Percentiles rank a stretch among this genome's conserved stretches.
Conservation (phyloP, 2,113 vertebrate species). For the Podiceps cristatus region DNA sequence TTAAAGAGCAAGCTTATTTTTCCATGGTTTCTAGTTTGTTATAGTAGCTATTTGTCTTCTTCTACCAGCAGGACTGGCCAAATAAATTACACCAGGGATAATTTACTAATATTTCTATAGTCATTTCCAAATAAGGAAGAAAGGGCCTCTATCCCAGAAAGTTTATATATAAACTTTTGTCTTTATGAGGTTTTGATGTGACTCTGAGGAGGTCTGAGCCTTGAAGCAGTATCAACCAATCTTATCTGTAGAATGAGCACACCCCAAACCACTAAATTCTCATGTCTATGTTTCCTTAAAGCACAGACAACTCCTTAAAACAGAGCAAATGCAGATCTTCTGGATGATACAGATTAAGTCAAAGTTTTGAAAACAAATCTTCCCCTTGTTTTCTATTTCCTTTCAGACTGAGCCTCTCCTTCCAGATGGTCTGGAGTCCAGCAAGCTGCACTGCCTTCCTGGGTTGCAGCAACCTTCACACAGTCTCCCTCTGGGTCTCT, state of each 20-base stretch:
- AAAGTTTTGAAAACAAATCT: not conserved
- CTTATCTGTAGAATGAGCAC: not conserved
- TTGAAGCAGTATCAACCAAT: not conserved
- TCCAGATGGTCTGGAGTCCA: conserved; percentile 39
- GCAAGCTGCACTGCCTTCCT: not conserved
- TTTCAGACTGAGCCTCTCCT: not conserved
- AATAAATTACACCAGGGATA: not conserved
- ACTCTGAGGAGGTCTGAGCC: not conserved
- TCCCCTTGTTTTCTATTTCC: not conserved
- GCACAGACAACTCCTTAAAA: not conserved
- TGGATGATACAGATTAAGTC: not conserved
- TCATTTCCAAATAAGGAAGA: not conserved
- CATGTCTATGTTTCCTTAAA: not conserved
- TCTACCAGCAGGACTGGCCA: not conserved
- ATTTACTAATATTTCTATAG: not conserved
- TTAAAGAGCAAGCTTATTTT: conserved; percentile 6
- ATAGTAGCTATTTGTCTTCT: not conserved
- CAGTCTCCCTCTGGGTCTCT: conserved; percentile 52
- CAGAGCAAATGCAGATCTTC: not conserved
- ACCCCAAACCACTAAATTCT: not conserved
- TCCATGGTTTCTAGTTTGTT: not conserved
- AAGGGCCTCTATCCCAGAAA: not conserved
- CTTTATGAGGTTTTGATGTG: not conserved
- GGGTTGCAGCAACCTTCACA: conserved; percentile 23
- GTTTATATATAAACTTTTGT: not conserved